Conservation (phyloP, 1,140 invertebrate species). For the Pristionchus pacificus region DNA sequence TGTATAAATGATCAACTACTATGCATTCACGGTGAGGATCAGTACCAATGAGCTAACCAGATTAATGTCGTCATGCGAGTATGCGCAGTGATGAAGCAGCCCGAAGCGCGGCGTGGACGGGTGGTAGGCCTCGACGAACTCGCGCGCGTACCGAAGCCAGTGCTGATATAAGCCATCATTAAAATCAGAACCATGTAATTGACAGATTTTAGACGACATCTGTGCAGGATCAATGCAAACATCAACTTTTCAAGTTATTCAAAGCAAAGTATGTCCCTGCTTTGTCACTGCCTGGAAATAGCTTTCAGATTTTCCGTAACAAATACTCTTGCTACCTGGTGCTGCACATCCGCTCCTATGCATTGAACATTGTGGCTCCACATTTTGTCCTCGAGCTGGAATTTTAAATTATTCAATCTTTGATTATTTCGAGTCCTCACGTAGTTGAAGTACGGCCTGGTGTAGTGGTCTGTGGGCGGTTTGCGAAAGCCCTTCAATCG, state of each 20-base stretch:
- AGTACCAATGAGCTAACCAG: too few species aligned
- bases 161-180: too few species aligned
- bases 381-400: slow-evolving; percentile 62
- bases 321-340: too few species aligned
- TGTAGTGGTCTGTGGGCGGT: slow-evolving; percentile 81
- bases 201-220: too few species aligned
- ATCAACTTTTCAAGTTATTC: too few species aligned
- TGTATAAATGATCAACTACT: too few species aligned
- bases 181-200: too few species aligned
- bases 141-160: slow-evolving; percentile 12
- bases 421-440: slow-evolving; percentile 57
- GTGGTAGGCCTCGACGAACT: slow-evolving; percentile 13
- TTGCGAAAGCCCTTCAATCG: slow-evolving; percentile 77
- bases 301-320: slow-evolving; percentile 43
- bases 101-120: slow-evolving; percentile 62
- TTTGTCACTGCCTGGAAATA: too few species aligned
- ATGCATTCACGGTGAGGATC: too few species aligned
- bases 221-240: too few species aligned
- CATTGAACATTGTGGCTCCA: neutral
- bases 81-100: slow-evolving; percentile 78
- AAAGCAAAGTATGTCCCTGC: too few species aligned
- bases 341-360: slow-evolving; percentile 66
- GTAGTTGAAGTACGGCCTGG: slow-evolving; percentile 72
- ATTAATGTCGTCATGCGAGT: slow-evolving; percentile 78
- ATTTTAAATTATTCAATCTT: slow-evolving; percentile 43